Conservation (phyloP, 37 sponge, comb jelly and placozoan genomes). For the Theonella swinhoei region DNA sequence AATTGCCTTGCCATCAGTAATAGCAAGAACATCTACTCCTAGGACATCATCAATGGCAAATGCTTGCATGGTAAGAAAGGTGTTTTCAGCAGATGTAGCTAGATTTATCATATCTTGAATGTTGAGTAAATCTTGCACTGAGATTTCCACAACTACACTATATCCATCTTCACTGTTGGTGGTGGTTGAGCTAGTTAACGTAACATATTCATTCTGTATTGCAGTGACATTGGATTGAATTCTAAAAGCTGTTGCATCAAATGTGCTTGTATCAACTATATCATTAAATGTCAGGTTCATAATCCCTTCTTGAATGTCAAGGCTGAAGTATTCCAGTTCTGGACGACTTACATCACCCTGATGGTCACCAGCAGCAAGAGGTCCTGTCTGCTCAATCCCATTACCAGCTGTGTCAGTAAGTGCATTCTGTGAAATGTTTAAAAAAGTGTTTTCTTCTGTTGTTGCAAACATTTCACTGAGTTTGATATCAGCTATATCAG, state of each 20-base stretch:
- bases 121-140: slow-evolving; percentile 67
- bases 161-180: slow-evolving; percentile 72
- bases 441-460: slow-evolving; percentile 58
- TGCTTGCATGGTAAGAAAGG: slow-evolving; percentile 88
- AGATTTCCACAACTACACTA: slow-evolving; percentile 49
- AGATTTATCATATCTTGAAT: slow-evolving; percentile 70
- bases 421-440: slow-evolving; percentile 47
- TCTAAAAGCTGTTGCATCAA: slow-evolving; percentile 84
- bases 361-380: slow-evolving; percentile 34
- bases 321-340: slow-evolving; percentile 48
- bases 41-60: slow-evolving; percentile 91
- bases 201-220: slow-evolving; percentile 35
- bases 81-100: slow-evolving; percentile 48
- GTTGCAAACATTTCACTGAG: slow-evolving; percentile 68
- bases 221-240: slow-evolving; percentile 66
- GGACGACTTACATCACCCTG: slow-evolving; percentile 72
- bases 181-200: slow-evolving; percentile 48
- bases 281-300: slow-evolving; percentile 79
- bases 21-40: slow-evolving; percentile 79
- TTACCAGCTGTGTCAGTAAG: slow-evolving; percentile 71
- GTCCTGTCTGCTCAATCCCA: slow-evolving; percentile 43
- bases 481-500: slow-evolving; percentile 64
- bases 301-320: slow-evolving; percentile 82
- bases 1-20: slow-evolving; percentile 87
- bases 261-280: slow-evolving; percentile 75